Evolutionary conservation across 2,797 vertebrate genomes (phyloP), one percentile per base, ranked within the genome.

Genomic region (Enteromius anoplus): DNA sequence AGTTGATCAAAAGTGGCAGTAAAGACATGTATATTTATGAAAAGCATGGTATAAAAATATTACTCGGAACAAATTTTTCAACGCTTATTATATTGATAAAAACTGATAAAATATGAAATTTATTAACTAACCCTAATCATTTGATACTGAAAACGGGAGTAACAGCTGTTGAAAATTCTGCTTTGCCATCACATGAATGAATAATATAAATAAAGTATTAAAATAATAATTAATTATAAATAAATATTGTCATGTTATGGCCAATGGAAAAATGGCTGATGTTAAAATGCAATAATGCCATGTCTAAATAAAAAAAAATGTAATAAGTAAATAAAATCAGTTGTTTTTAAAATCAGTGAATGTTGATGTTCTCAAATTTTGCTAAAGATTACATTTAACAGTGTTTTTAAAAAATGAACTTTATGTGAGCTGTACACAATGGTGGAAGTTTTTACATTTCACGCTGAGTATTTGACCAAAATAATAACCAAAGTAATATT

Each of bases 401-500:
- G 15, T 71, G 26, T n/a, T 55, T 53, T 53, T 55, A 10, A 23
- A 53, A 53, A 29, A 34, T 72, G 11, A 12, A 29, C 51, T 23
- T 75, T 7, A 23, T 58, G 32, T 34, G 10, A 78, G 45, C 42
- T n/a, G 29, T 40, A 37, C 4, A 78, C 23, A 49, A n/a, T 15
- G 1, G 26, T 78, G 32, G 8, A n/a, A 3, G 12, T 37, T 37
- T n/a, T 37, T 68, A 2, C 4, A 17, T 37, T 34, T 66, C 14
- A 14, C 12, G 10, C 3, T 47, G 45, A 8, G 15, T 17, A 32
- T 26, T 26, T 58, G 42, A 65, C 37, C 7, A 60, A 10, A 1
- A 19, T 29, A 80, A 37, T 19, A 21, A 80, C 45, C 32, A 55
- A 64, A 77, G 47, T 73, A 34, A 53, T 49, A 15, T 49, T 78